Base-by-base conservation (phyloP, 2,888 invertebrate genomes). In the Folsomia candida region DNA sequence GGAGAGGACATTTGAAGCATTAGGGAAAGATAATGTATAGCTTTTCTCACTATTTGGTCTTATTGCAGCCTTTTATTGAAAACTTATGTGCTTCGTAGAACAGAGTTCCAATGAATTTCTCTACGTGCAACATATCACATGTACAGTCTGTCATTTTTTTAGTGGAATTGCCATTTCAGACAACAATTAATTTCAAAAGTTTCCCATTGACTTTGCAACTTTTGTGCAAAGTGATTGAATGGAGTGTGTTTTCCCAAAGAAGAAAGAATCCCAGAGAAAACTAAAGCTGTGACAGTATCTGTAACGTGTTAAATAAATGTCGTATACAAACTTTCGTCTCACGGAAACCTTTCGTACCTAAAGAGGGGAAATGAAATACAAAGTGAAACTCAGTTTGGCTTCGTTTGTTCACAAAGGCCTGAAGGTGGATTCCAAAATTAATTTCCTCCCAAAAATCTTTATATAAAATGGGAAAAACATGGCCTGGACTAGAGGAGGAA, bases 1-100 rank as follows among this genome's bases (percentile, higher is more conserved):
- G 4, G 24, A 22, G 51, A 64, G 63, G 63, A 64, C 63, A 64
- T 51, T 64, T 64, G 63, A 64, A 25, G 63, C 47, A 62, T 64
- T 37, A 51, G 51, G 25, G 2, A 64, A 64, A 6, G 26, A 64
- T 22, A 62, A 24, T 28, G 37, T 64, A 64, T 64, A 62, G 18
- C 6, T n/a, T 60, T 14, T 9, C 61, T 61, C 54, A 54, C 54
- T 20, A 54, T 54, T 6, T 54, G 22, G 47, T 54, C n/a, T 54
- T 37, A 37, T 14, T 54, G 37, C 37, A 37, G 37, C 14, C 4
- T 37, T 37, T 37, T 37, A 37, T 37, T 37, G 37, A 37, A 37
- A 37, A 37, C 37, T 37, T 37, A 14, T 37, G 37, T 37, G 37
- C 37, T 14, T 37, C 37, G 4, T n/a, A n/a, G n/a, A n/a, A n/a